Base-by-base conservation (phyloP, 1,140 invertebrate species). In the Cephus cinctus region DNA sequence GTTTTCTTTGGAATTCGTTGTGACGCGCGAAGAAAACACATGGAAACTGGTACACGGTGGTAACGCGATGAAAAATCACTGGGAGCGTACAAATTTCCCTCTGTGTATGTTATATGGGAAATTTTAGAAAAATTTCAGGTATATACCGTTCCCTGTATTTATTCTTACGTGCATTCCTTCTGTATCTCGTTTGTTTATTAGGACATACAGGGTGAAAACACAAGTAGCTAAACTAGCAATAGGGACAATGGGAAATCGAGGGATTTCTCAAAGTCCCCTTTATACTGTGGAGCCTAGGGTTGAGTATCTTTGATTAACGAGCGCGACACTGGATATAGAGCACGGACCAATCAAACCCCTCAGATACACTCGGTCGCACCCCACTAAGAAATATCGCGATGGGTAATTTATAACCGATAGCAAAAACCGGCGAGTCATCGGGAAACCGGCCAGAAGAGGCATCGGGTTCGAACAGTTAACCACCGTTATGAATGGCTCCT, bases 261-360 rank as follows among this genome's bases (percentile, higher is more conserved):
- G 19, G 40, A 12, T 18, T 16, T 14, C 5, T 16, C n/a, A 40
- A 8, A 40, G 23, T 14, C 15, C 5, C 16, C 14, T n/a, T n/a
- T n/a, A n/a, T n/a, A n/a, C n/a, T n/a, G n/a, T n/a, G n/a, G 34
- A 36, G 34, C 34, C 14, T 6, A 36, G 39, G 35, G 51, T 51
- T 56, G 57, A 57, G 53, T 68, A 69, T 70, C 67, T 70, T 69
- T 74, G 71, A 74, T 72, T 71, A 74, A 74, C 69, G 71, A 74
- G 56, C 51, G 41, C 61, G 62, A 71, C 68, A 67, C 58, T 53
- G 55, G 57, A 60, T 69, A 65, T 71, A 69, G 65, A 58, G 35
- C 42, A 53, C 48, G 54, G 65, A 69, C 65, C 66, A 64, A 73
- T 73, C 69, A 61, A 67, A 68, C 49, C 67, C 60, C 66, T 71